Base-by-base conservation (phyloP, 1,140 invertebrate species). In the Pachypeltis micranthus region DNA sequence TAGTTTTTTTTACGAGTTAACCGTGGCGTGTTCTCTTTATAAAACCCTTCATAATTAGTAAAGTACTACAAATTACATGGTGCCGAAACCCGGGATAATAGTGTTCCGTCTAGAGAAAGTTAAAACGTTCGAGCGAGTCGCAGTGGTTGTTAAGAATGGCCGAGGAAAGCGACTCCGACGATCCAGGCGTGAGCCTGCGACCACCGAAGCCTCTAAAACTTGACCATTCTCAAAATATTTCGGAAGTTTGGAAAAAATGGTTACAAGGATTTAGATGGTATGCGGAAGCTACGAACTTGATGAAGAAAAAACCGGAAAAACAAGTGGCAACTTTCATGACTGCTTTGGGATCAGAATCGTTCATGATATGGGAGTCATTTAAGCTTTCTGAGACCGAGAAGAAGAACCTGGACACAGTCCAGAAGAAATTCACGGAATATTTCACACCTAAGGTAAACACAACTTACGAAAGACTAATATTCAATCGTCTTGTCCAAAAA, bases 361-460 rank as follows among this genome's bases (percentile, higher is more conserved):
- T 39, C 31, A 39, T 39, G 31, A 39, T 39, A 10, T 39, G 31
- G 31, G 31, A 39, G 31, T 39, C 56, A 27, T 24, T 26, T n/a
- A 24, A 24, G 4, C 21, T 58, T 14, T 23, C 56, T 2, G 24
- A 21, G 16, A 27, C 26, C 26, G 56, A 26, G 21, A 21, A 21
- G 14, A 26, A 58, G 12, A 25, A 58, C 4, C 24, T 58, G 16
- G 26, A 58, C 16, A 19, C 25, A 27, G 26, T 58, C 7, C 21
- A 24, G 10, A 12, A 14, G 10, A 58, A 58, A 27, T 58, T 58
- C 26, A 27, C 21, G 12, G 56, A 58, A 7, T 26, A 58, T n/a
- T 58, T 58, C n/a, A 26, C 26, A 4, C 56, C 56, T 27, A 58
- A 58, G 26, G 26, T 26, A 58, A 58, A 58, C n/a, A 58, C 26